Evolutionary conservation across 2,888 invertebrate genomes (phyloP), one percentile per base, ranked within the genome.

Genomic region (Crematogaster levior): DNA sequence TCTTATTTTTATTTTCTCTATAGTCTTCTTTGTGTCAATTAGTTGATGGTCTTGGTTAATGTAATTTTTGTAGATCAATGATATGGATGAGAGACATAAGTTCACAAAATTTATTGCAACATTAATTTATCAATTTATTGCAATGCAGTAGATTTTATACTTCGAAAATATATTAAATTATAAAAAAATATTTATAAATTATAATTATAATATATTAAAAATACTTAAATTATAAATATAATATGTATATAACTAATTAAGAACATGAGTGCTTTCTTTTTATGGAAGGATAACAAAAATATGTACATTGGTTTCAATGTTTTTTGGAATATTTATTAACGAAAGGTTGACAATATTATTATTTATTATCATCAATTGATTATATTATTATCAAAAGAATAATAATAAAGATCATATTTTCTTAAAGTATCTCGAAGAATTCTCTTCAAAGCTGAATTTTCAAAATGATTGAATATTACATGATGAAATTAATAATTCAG

Each of bases 291-390:
- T 48, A 48, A 48, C 24, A 74, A 63, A 61, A 63, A 63, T 48
- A 24, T 34, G 27, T 30, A 24, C n/a, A 27, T 34, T 48, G n/a
- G 7, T n/a, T 34, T 34, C 9, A 2, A 27, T 43, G 1, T 30
- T 60, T 58, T 27, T 73, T 30, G 3, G 6, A 72, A 73, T 12
- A 43, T 73, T 73, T 73, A 73, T 60, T 43, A 73, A 60, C n/a
- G 5, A 73, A 60, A 73, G 4, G 2, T n/a, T 15, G 30, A 73
- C 40, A 58, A 30, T 58, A 73, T 73, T 60, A 30, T 72, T 34
- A 34, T 34, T 34, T 5, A 34, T 34, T 34, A 34, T 34, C 34
- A 34, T 34, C 34, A 6, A 6, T n/a, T n/a, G n/a, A n/a, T n/a
- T n/a, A n/a, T n/a, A 72, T 40, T 34, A 51, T 66, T 10, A 70